These are phyloP conservation scores for Sarcophaga carnaria DNA, from an alignment of 2,888 invertebrate species.

Conservation along the genomic window DNA sequence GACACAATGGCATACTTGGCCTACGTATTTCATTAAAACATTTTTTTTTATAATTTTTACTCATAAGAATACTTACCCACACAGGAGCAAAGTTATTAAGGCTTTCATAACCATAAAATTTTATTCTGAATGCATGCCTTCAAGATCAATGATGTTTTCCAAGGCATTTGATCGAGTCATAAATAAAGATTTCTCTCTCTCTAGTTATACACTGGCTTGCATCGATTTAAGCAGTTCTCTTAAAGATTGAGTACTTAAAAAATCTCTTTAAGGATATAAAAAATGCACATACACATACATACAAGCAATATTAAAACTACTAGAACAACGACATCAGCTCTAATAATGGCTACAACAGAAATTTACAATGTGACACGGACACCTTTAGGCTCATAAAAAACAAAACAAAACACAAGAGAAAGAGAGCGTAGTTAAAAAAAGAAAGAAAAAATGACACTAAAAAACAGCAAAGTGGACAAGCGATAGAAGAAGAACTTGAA, in stretches of 20 bases:
- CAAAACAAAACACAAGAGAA: constrained; percentile 20
- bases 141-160: no score
- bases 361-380: constrained; percentile 60
- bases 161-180: no score
- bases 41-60: no score
- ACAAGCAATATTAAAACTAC: not conserved
- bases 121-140: no score
- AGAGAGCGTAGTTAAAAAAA: constrained; percentile 18
- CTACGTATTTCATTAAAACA: no score
- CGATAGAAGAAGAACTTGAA: not conserved
- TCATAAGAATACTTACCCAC: no score
- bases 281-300: not conserved
- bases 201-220: not conserved
- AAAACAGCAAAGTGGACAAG: constrained; percentile 19
- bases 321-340: constrained; percentile 7
- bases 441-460: constrained; percentile 24
- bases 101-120: no score
- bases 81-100: no score
- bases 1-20: no score
- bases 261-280: not conserved
- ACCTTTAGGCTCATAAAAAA: constrained; percentile 59
- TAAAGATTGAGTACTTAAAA: constrained; percentile 38
- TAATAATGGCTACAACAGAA: constrained; percentile 33
- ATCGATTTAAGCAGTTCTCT: not conserved
- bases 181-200: not conserved